Evolutionary conservation across 1,140 invertebrate species (phyloP).

Genomic region (Listronotus oregonensis): DNA sequence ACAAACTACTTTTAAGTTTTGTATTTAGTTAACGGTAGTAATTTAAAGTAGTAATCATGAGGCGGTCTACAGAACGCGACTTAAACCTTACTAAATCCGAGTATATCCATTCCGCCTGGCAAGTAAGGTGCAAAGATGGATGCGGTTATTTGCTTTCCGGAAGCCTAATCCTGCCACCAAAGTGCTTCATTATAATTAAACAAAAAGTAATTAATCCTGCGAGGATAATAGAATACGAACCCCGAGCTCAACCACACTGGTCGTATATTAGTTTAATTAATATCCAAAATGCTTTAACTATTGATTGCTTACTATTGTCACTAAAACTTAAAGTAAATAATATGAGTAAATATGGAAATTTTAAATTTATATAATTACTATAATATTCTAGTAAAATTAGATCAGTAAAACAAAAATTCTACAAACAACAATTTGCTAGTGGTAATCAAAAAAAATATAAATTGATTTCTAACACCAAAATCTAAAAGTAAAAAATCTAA

Average conservation of each 20-base stretch:
- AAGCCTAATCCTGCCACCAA: conserved; percentile 16
- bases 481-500: too few relatives aligned
- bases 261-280: conserved; percentile 25
- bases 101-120: conserved; percentile 14
- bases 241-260: not conserved
- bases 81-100: conserved; percentile 11
- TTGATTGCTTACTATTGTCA: too few relatives aligned
- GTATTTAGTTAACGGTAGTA: too few relatives aligned
- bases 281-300: not conserved
- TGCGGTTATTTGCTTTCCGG: conserved; percentile 26
- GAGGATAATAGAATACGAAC: conserved; percentile 17
- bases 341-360: too few relatives aligned
- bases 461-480: too few relatives aligned
- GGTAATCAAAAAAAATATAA: too few relatives aligned
- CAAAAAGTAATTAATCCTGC: conserved; percentile 28
- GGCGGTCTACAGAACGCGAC: not conserved
- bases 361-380: too few relatives aligned
- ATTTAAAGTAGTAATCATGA: not conserved
- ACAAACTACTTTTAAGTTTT: too few relatives aligned
- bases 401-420: too few relatives aligned
- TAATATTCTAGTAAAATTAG: too few relatives aligned
- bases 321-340: too few relatives aligned
- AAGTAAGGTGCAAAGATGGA: conserved; percentile 20
- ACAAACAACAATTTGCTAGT: too few relatives aligned
- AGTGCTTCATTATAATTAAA: conserved; percentile 28